Conservation (phyloP, 2,888 invertebrate species). For the Fragum whitleyi region DNA sequence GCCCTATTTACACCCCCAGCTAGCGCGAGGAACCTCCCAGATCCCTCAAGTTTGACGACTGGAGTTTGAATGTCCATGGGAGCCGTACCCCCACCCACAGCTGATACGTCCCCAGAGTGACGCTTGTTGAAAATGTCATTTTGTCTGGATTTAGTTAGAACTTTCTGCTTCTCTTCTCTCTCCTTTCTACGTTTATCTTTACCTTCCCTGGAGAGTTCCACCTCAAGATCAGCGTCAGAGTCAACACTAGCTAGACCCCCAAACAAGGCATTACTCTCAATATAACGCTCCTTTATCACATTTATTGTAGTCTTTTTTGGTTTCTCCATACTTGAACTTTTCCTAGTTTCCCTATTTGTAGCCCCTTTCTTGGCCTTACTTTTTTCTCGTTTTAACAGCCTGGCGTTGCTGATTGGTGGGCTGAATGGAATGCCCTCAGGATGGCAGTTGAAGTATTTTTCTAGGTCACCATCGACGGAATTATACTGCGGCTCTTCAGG, state of each 20-base stretch:
- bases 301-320: conserved; percentile 59
- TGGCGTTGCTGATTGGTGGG: conserved; percentile 68
- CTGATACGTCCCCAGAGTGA: conserved; percentile 69
- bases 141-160: conserved; percentile 68
- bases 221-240: conserved; percentile 79
- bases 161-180: conserved; percentile 74
- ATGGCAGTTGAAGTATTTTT: conserved; percentile 46
- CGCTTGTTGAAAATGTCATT: conserved; percentile 73
- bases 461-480: conserved; percentile 64
- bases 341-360: conserved; percentile 68
- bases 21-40: conserved; percentile 68
- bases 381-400: conserved; percentile 72
- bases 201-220: conserved; percentile 62
- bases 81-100: conserved; percentile 58
- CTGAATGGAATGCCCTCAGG: conserved; percentile 66
- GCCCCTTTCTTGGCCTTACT: conserved; percentile 49
- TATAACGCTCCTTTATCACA: conserved; percentile 77
- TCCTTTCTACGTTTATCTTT: conserved; percentile 74
- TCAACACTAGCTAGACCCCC: conserved; percentile 75
- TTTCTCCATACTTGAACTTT: conserved; percentile 54
- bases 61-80: conserved; percentile 66
- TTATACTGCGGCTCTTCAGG: conserved; percentile 54
- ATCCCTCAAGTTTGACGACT: conserved; percentile 70
- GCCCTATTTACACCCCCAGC: conserved; percentile 25
- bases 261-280: conserved; percentile 68